A percentile compares a stretch with the other conserved stretches of the same genome.
Evolutionary conservation across 1,140 invertebrate species (phyloP).

Genomic region (Drosophila neocordata): DNA sequence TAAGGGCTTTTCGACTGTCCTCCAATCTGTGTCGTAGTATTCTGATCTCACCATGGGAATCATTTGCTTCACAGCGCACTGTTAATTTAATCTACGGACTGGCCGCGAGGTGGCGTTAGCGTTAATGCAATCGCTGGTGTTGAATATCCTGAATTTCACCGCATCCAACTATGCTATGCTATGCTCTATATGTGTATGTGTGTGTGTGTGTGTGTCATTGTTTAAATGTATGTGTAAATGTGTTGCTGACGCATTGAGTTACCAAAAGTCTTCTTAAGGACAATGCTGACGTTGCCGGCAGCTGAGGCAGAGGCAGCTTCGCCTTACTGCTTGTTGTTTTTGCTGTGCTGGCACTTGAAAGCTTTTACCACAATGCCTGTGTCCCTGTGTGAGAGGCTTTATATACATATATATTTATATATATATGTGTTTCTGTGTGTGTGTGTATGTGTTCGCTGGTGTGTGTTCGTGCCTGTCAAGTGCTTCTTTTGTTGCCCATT

Average conservation of each 20-base stretch:
- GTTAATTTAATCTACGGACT: constrained; percentile 74
- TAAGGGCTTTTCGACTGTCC: constrained; percentile 17
- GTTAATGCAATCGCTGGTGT: constrained; percentile 54
- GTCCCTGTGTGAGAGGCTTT: constrained; percentile 34
- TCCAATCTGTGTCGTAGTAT: constrained; percentile 16
- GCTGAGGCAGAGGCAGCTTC: constrained; percentile 44
- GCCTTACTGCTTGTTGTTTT: constrained; percentile 46
- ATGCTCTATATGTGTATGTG: constrained; percentile 13
- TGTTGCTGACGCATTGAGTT: constrained; percentile 54
- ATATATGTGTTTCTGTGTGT: constrained; percentile 18
- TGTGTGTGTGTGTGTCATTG: constrained; percentile 16
- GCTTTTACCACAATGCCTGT: constrained; percentile 74
- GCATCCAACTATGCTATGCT: constrained; percentile 34
- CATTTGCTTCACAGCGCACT: constrained; percentile 53
- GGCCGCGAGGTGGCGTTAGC: constrained; percentile 77
- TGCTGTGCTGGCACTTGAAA: constrained; percentile 68
- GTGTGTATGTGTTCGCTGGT: constrained; percentile 26
- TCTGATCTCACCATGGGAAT: constrained; percentile 63
- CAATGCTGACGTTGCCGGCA: constrained; percentile 27
- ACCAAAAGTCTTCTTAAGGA: constrained; percentile 58
- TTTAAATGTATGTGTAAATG: constrained; percentile 30
- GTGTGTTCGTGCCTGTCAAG: constrained; percentile 55
- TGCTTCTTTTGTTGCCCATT: constrained; percentile 71
- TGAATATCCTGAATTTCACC: constrained; percentile 67
- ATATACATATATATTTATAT: constrained; percentile 2